Conservation (phyloP, 2,113 vertebrate species). For the Saguinus midas region DNA sequence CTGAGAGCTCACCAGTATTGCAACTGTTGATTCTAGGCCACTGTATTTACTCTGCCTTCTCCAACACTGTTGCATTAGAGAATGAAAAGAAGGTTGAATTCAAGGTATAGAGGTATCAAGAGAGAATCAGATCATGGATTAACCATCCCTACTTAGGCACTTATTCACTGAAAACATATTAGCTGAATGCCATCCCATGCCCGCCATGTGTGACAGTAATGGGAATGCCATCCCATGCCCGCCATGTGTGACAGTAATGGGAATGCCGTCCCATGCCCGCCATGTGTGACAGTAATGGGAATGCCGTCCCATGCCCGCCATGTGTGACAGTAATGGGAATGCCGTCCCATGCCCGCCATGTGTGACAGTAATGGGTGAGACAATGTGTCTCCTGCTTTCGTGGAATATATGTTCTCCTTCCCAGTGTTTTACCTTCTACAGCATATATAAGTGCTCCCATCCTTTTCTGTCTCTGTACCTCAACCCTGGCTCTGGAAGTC, state of each 20-base stretch:
- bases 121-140: not conserved
- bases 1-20: not conserved
- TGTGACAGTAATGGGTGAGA: not conserved
- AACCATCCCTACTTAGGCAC: not conserved
- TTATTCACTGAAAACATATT: not conserved
- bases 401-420: rapidly evolving
- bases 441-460: too few relatives aligned
- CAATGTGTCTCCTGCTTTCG: rapidly evolving
- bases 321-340: too few relatives aligned
- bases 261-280: too few relatives aligned
- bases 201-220: too few relatives aligned
- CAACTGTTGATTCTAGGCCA: too few relatives aligned
- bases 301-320: too few relatives aligned
- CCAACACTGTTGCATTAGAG: not conserved
- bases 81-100: not conserved
- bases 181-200: not conserved
- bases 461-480: not conserved
- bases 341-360: too few relatives aligned
- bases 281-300: too few relatives aligned
- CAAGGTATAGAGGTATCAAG: not conserved
- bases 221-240: too few relatives aligned
- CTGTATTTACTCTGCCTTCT: not conserved
- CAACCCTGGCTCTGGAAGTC: not conserved
- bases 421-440: rapidly evolving
- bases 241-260: too few relatives aligned